phyloP scores from a whole-genome alignment of 2,797 vertebrate genomes.

The Xerus rutilus region DNA sequence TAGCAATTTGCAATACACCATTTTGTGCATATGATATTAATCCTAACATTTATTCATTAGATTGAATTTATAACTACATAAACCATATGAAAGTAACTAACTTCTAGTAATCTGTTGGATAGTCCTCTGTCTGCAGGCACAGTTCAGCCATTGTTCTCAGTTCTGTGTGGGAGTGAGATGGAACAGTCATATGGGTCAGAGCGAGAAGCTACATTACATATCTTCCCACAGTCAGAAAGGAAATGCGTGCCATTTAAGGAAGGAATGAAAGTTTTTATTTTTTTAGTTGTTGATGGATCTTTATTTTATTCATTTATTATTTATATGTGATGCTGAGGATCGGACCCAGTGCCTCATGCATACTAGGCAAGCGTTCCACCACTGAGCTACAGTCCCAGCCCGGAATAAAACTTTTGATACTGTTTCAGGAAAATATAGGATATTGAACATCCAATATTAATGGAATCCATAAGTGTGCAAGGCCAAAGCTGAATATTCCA shows the following conservation, averaged over 20 bases:
- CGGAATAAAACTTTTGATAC: neutral
- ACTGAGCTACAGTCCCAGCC: no score
- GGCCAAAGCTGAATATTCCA: neutral
- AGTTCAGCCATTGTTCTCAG: neutral
- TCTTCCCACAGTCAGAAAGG: neutral
- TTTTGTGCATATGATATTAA: slow-evolving; percentile 12
- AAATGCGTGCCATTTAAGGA: neutral
- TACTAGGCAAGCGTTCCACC: no score
- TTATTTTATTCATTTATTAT: no score
- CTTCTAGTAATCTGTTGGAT: slow-evolving; percentile 52
- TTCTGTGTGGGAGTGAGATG: slow-evolving; percentile 54
- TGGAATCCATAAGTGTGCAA: neutral
- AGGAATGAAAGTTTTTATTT: neutral
- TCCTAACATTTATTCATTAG: slow-evolving; percentile 23
- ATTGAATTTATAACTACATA: slow-evolving; percentile 39
- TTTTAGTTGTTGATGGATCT: no score
- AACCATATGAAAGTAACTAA: slow-evolving; percentile 25
- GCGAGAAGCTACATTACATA: neutral
- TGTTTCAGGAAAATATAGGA: slow-evolving; percentile 21
- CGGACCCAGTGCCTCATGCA: no score
- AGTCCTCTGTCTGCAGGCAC: slow-evolving; percentile 66
- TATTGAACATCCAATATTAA: neutral
- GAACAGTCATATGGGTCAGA: slow-evolving; percentile 12
- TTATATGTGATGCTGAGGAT: no score
- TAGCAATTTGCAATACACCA: neutral